A percentile compares a stretch with the other conserved stretches of the same genome.
Conservation (phyloP, 2,888 invertebrate species). For the Anorthoa munda region DNA sequence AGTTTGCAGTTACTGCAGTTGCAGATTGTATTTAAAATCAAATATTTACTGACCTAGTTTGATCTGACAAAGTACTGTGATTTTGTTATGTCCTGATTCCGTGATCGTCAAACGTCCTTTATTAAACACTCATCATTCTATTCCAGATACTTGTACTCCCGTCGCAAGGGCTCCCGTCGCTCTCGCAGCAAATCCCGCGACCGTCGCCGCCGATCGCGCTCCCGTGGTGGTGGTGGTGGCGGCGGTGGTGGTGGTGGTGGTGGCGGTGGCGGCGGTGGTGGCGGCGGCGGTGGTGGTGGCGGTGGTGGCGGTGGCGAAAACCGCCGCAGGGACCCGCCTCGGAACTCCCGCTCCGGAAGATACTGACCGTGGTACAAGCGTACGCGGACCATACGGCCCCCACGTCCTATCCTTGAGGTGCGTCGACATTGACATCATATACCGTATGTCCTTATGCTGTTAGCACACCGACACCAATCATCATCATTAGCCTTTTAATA, state of each 20-base stretch:
- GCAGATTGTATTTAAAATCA: conserved; percentile 7
- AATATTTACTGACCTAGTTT: conserved; percentile 4
- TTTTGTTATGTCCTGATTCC: not conserved
- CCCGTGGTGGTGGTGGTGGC: conserved; percentile 73
- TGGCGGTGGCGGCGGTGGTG: not conserved
- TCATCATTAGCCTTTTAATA: too few relatives aligned
- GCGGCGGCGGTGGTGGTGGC: conserved; percentile 16
- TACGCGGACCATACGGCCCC: not conserved
- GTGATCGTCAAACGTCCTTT: not conserved
- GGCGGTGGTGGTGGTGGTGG: conserved; percentile 12
- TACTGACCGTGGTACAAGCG: conserved; percentile 77
- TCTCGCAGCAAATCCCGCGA: conserved; percentile 85
- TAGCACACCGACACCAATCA: not conserved
- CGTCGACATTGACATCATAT: conserved; percentile 10
- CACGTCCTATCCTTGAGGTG: conserved; percentile 29
- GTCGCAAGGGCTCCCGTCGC: conserved; percentile 90
- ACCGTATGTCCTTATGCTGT: not conserved
- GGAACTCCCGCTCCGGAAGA: conserved; percentile 90
- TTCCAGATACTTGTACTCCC: conserved; percentile 93
- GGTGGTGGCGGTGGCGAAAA: conserved; percentile 57
- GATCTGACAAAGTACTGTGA: not conserved
- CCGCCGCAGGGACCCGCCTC: conserved; percentile 88
- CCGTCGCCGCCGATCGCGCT: conserved; percentile 92
- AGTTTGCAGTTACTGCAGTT: not conserved
- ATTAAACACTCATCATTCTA: not conserved